Evolutionary conservation across 2,888 invertebrate species (phyloP).

Genomic region (Rhagonycha lutea): DNA sequence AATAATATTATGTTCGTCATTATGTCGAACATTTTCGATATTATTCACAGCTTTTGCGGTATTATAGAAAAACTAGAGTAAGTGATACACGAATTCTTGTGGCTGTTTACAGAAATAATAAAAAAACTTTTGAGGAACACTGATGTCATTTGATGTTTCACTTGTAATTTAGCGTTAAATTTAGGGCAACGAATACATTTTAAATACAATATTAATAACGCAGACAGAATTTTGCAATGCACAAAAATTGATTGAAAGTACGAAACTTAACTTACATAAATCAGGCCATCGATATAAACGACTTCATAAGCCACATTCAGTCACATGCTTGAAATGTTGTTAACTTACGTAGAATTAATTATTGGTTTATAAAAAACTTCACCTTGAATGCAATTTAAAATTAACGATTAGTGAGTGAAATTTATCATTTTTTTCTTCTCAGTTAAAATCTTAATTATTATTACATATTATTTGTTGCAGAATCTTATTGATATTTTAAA

Average conservation of each 20-base stretch:
- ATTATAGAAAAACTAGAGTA: too few relatives aligned
- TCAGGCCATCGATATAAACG: background rate
- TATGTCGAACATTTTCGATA: too few relatives aligned
- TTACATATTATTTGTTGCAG: conserved; percentile 51
- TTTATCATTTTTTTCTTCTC: background rate
- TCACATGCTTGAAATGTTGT: background rate
- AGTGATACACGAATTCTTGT: too few relatives aligned
- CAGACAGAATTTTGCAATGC: background rate
- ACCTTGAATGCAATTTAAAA: background rate
- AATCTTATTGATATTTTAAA: conserved; percentile 51
- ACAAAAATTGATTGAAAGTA: background rate
- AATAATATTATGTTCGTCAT: too few relatives aligned
- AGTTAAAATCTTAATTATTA: background rate
- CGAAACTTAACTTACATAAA: background rate
- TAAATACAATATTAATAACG: background rate
- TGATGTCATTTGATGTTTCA: background rate
- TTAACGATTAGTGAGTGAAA: background rate
- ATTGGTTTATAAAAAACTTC: background rate
- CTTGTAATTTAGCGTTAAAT: background rate
- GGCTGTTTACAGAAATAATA: too few relatives aligned
- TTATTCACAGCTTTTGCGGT: too few relatives aligned
- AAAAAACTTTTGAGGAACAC: too few relatives aligned
- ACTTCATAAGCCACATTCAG: background rate
- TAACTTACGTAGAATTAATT: background rate
- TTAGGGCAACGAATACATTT: background rate